These are phyloP conservation scores for Eurytoma californica DNA, from an alignment of 2,888 invertebrate species.

Conservation along the genomic window DNA sequence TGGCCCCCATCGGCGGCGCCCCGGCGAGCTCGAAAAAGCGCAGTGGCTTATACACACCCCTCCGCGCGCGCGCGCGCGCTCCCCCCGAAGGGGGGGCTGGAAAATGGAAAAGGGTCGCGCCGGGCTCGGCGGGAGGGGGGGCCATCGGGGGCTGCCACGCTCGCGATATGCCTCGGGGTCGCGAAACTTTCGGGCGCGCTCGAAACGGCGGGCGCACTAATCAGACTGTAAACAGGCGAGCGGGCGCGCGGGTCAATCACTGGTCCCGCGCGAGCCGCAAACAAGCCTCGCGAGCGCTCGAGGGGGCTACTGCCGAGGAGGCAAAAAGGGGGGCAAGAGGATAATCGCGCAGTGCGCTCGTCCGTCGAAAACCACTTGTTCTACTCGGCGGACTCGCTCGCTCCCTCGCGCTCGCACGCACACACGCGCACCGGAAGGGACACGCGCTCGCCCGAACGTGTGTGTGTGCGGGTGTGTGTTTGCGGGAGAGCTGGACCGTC, in stretches of 20 bases:
- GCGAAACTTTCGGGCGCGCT: background rate
- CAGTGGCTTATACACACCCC: background rate
- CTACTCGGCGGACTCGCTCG: background rate
- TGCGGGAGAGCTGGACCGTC: too few relatives aligned
- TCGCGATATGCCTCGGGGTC: background rate
- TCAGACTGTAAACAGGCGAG: conserved; percentile 22
- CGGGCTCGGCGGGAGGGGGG: too few relatives aligned
- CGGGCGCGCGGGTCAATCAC: conserved; percentile 14
- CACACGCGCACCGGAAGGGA: background rate
- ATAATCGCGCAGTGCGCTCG: conserved; percentile 10
- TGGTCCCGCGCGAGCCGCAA: conserved; percentile 12
- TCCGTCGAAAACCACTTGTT: conserved; percentile 49
- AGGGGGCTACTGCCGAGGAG: background rate
- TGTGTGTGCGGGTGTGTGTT: background rate
- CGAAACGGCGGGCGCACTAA: background rate
- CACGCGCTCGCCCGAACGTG: background rate
- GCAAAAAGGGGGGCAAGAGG: background rate
- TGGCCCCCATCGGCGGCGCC: too few relatives aligned
- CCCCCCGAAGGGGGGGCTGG: background rate
- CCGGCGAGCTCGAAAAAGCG: too few relatives aligned
- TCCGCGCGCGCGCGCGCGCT: background rate
- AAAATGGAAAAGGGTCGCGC: too few relatives aligned
- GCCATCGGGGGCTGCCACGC: background rate
- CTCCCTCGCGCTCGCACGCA: background rate
- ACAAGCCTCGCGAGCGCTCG: background rate